phyloP scores from a whole-genome alignment of 30 jellyfish, hydroid and myxozoan genomes.

The Nemopilema nomurai region DNA sequence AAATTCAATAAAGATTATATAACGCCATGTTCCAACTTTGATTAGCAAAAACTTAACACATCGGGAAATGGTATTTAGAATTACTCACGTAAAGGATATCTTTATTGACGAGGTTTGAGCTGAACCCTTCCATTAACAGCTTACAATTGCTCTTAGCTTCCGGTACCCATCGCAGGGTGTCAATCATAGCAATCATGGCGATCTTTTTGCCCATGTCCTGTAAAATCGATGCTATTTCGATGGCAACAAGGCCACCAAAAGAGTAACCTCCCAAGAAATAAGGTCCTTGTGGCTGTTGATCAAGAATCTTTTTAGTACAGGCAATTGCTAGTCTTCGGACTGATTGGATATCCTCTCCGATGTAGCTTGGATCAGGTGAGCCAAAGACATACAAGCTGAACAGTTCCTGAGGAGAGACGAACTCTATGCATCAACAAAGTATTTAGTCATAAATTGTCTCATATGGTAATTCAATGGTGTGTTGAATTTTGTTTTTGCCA shows the following conservation, averaged over 20 bases:
- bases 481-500: too few relatives aligned
- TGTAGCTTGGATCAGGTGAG: conserved; percentile 53
- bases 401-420: conserved; percentile 27
- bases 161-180: conserved; percentile 35
- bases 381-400: conserved; percentile 58
- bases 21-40: too few relatives aligned
- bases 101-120: background rate
- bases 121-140: conserved; percentile 6
- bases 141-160: conserved; percentile 25
- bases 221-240: conserved; percentile 58
- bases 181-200: conserved; percentile 52
- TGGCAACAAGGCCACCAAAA: conserved; percentile 40
- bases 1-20: too few relatives aligned
- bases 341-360: conserved; percentile 49
- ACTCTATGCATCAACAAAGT: background rate
- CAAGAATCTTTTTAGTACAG: conserved; percentile 8
- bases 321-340: conserved; percentile 54
- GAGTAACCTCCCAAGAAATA: conserved; percentile 67
- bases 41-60: too few relatives aligned
- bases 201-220: conserved; percentile 38
- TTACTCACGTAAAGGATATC: background rate
- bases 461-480: too few relatives aligned
- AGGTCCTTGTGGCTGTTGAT: conserved; percentile 56
- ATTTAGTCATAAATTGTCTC: background rate
- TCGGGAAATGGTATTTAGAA: too few relatives aligned